Conservation (phyloP, 2,113 vertebrate species). For the Rhizomys pruinosus region DNA sequence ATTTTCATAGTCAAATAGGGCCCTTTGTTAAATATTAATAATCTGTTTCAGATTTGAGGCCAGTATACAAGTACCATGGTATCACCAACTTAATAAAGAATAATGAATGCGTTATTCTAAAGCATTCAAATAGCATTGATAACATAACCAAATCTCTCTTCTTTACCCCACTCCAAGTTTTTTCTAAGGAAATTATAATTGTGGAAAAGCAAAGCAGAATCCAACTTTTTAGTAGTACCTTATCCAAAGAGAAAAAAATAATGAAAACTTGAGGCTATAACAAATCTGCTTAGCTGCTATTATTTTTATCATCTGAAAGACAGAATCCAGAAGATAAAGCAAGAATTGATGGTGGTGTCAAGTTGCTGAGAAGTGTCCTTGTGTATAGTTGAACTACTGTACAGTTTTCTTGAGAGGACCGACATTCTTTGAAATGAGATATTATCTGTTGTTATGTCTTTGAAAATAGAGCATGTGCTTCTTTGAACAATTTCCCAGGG, state of each 20-base stretch:
- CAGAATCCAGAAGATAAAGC: slow-evolving; percentile 37
- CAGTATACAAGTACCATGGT: neutral
- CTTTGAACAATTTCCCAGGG: neutral
- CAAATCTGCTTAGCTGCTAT: slow-evolving; percentile 45
- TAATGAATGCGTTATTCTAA: slow-evolving; percentile 27
- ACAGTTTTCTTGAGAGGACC: slow-evolving; percentile 39
- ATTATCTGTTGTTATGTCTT: slow-evolving; percentile 52
- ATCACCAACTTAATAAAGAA: slow-evolving; percentile 13
- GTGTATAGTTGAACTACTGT: neutral
- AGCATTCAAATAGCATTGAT: neutral
- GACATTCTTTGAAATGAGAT: slow-evolving; percentile 50
- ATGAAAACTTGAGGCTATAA: slow-evolving; percentile 23
- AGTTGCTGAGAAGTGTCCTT: neutral
- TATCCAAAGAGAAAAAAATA: neutral
- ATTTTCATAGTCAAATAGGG: slow-evolving; percentile 42
- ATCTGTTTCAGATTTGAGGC: neutral
- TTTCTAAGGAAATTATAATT: slow-evolving; percentile 36
- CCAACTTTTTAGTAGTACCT: slow-evolving; percentile 7
- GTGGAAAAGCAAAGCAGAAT: neutral
- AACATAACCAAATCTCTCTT: slow-evolving; percentile 28
- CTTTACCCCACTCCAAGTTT: neutral
- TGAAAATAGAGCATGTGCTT: slow-evolving; percentile 50
- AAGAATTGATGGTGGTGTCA: slow-evolving; percentile 41
- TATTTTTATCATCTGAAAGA: slow-evolving; percentile 62
- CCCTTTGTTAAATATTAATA: slow-evolving; percentile 52